Conservation (phyloP, 2,113 vertebrate genomes). For the Cranoglanis bouderius region DNA sequence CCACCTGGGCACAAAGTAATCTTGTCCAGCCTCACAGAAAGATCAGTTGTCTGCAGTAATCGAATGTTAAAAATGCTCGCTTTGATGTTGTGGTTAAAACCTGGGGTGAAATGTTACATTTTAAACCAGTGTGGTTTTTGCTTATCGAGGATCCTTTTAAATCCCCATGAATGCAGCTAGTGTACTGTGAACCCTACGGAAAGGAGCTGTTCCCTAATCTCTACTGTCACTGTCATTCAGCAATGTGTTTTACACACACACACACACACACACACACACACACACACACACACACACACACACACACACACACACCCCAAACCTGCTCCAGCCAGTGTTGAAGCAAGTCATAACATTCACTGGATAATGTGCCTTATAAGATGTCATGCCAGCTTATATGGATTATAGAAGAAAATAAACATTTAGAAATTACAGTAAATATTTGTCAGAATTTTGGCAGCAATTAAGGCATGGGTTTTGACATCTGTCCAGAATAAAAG, state of each 20-base stretch:
- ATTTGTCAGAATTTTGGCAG: slow-evolving; percentile 65
- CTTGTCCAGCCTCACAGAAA: slow-evolving; percentile 6
- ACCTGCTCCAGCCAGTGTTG: background rate
- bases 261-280: slow-evolving; percentile 5
- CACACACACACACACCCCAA: background rate
- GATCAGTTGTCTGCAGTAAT: background rate
- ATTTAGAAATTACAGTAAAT: slow-evolving; percentile 70
- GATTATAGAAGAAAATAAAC: slow-evolving; percentile 66
- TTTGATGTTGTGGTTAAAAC: slow-evolving; percentile 24
- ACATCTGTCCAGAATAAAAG: slow-evolving; percentile 68
- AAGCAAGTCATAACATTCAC: slow-evolving; percentile 12
- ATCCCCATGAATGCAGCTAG: slow-evolving; percentile 23
- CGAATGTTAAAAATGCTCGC: slow-evolving; percentile 5
- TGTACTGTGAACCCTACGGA: background rate
- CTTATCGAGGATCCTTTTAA: slow-evolving; percentile 33
- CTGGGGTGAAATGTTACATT: slow-evolving; percentile 21
- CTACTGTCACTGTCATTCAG: slow-evolving; percentile 6
- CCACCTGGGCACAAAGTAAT: slow-evolving; percentile 17
- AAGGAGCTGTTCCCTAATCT: slow-evolving; percentile 11
- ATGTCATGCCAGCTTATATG: slow-evolving; percentile 45
- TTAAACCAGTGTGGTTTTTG: slow-evolving; percentile 1
- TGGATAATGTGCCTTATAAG: slow-evolving; percentile 39
- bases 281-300: background rate
- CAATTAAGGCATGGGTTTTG: slow-evolving; percentile 62
- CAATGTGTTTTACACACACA: background rate